Percentiles rank a stretch among this genome's conserved stretches.
Evolutionary conservation across 2,888 invertebrate genomes (phyloP).

Genomic region (Phytoseiulus persimilis): DNA sequence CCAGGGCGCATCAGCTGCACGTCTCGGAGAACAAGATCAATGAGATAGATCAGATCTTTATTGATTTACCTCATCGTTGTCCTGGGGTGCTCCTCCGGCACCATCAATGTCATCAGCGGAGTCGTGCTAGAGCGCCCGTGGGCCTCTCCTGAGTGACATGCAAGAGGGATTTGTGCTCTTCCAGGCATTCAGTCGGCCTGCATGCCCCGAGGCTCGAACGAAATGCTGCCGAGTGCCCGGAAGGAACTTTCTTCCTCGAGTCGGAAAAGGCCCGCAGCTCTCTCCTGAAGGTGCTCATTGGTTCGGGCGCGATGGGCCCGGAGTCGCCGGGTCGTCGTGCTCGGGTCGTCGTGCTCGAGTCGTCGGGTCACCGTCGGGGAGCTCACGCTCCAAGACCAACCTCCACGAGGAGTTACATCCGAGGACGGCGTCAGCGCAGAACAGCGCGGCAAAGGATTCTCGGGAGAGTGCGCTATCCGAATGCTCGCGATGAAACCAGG

Average conservation of each 20-base stretch:
- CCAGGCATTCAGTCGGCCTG: neutral
- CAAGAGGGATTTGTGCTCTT: neutral
- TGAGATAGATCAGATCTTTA: slow-evolving; percentile 33
- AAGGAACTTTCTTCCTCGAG: neutral
- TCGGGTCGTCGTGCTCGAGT: no score
- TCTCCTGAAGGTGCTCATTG: no score
- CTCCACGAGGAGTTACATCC: no score
- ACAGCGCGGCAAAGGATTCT: neutral
- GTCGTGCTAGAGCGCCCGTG: neutral
- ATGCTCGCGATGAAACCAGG: neutral
- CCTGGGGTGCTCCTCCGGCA: neutral
- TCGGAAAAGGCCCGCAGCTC: neutral
- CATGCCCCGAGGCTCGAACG: neutral
- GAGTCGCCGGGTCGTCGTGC: no score
- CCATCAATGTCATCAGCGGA: neutral
- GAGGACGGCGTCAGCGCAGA: neutral
- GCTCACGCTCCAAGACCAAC: no score
- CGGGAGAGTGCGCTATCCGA: neutral
- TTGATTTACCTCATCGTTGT: slow-evolving; percentile 28
- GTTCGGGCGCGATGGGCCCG: no score
- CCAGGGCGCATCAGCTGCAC: slow-evolving; percentile 33
- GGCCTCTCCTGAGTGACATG: neutral
- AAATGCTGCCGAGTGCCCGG: neutral
- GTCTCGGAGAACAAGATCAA: slow-evolving; percentile 19
- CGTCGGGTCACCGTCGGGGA: no score